Percentiles rank a stretch among this genome's conserved stretches.
These are phyloP conservation scores for Campoplex capitator DNA, from an alignment of 2,888 invertebrate genomes.

Conservation along the genomic window DNA sequence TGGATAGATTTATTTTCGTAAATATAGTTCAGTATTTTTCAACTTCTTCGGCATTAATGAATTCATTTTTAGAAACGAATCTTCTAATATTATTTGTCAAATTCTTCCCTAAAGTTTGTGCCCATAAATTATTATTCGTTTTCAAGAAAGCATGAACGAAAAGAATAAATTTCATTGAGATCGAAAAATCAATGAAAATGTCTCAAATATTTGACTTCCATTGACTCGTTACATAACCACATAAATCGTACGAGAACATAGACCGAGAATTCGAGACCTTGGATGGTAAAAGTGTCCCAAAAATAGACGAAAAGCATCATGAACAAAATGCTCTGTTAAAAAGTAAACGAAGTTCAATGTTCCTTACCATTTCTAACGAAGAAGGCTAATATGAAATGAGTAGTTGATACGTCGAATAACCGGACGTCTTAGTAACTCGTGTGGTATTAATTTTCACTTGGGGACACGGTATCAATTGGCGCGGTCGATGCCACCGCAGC, in stretches of 20 bases:
- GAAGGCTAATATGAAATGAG: neutral
- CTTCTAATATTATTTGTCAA: neutral
- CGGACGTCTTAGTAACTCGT: neutral
- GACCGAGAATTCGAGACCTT: neutral
- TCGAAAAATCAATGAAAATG: neutral
- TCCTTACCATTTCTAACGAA: slow-evolving; percentile 20
- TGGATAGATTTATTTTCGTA: neutral
- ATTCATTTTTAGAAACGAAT: neutral
- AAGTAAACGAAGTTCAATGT: neutral
- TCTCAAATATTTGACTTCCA: neutral
- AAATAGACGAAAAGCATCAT: neutral
- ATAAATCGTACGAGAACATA: neutral
- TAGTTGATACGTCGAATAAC: slow-evolving; percentile 11
- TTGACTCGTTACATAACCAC: neutral
- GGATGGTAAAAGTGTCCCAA: neutral
- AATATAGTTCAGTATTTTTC: neutral
- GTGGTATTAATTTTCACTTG: slow-evolving; percentile 38
- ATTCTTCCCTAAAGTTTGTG: neutral
- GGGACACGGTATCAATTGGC: slow-evolving; percentile 30
- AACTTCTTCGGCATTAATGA: neutral
- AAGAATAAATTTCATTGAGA: neutral
- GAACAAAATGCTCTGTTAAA: neutral
- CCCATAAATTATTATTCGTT: no score
- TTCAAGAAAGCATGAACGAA: neutral
- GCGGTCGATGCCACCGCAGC: slow-evolving; percentile 62